These are phyloP conservation scores for Ochropleura plecta DNA, from an alignment of 2,888 invertebrate genomes.

Conservation along the genomic window DNA sequence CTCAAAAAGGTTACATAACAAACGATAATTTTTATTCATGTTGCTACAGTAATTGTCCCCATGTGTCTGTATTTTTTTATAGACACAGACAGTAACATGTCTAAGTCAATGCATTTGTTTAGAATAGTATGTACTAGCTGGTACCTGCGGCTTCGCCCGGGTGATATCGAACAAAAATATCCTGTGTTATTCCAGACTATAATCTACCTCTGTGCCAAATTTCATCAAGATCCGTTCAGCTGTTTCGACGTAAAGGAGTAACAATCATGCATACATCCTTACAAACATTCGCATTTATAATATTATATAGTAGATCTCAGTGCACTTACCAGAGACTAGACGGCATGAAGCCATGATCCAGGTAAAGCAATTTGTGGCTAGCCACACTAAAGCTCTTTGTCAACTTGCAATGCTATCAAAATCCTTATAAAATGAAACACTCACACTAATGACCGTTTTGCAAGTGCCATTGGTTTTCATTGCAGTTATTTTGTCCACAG, in stretches of 20 bases:
- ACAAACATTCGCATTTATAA: no score
- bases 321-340: neutral
- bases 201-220: no score
- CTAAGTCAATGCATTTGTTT: neutral
- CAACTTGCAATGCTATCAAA: neutral
- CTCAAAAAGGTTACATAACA: neutral
- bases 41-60: neutral
- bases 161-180: no score
- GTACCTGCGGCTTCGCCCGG: no score
- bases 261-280: no score
- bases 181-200: no score
- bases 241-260: no score
- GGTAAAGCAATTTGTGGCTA: neutral
- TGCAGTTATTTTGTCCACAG: neutral
- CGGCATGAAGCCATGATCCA: neutral
- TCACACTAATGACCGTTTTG: neutral
- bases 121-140: no score
- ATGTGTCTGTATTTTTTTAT: neutral
- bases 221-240: no score
- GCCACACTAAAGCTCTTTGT: neutral
- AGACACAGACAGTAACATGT: neutral
- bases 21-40: neutral
- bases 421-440: neutral
- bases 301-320: neutral
- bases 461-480: neutral